Evolutionary conservation across 35 echinoderm and acorn worm genomes (phyloP).

Genomic region (Lytechinus variegatus): DNA sequence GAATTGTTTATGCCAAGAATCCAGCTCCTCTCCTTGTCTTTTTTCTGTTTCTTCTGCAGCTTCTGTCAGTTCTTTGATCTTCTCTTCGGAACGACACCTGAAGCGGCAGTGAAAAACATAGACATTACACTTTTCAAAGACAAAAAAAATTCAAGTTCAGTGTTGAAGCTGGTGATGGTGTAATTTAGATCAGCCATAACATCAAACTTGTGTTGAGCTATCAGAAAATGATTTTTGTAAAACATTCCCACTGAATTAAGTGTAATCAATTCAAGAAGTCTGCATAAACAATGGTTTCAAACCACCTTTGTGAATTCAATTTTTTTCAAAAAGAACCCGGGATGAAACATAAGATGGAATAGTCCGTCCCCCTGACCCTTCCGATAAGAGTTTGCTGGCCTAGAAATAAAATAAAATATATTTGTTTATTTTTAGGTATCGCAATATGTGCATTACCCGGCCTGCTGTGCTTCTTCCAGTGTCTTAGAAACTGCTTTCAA

Average conservation of each 20-base stretch:
- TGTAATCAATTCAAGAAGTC: too few species aligned
- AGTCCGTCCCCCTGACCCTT: background rate
- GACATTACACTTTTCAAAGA: background rate
- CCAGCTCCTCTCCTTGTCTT: constrained; percentile 45
- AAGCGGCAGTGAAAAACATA: background rate
- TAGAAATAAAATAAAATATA: too few species aligned
- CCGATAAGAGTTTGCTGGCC: too few species aligned
- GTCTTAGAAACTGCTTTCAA: constrained; percentile 44
- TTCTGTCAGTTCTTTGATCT: constrained; percentile 55
- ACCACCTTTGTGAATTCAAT: too few species aligned
- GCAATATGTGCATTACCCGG: constrained; percentile 21
- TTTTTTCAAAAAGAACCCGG: too few species aligned
- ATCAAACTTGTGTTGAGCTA: too few species aligned
- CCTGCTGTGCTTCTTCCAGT: constrained; percentile 60
- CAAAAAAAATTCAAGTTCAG: too few species aligned
- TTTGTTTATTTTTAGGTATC: background rate
- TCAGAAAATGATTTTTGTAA: too few species aligned
- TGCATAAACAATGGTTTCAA: too few species aligned
- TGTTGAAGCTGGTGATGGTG: too few species aligned
- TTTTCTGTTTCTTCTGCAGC: constrained; percentile 44
- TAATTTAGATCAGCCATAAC: too few species aligned
- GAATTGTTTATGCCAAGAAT: constrained; percentile 57
- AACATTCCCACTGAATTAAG: too few species aligned
- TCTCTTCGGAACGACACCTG: constrained; percentile 53
- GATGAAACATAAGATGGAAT: background rate